These are phyloP conservation scores for Aphidius ervi DNA, from an alignment of 1,140 invertebrate genomes.

Conservation along the genomic window DNA sequence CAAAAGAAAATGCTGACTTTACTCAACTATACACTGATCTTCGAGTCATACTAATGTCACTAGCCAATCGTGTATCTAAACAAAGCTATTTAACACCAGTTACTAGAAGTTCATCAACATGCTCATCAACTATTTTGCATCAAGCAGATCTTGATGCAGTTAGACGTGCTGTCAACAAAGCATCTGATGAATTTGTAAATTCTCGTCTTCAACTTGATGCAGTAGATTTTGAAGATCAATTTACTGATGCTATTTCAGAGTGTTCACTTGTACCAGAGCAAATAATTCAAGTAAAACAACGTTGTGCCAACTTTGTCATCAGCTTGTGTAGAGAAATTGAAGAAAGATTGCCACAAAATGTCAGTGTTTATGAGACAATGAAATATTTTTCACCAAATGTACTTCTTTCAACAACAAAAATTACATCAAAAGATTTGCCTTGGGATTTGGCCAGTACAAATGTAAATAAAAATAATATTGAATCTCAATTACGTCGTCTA, in stretches of 20 bases:
- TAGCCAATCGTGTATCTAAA: too few species aligned
- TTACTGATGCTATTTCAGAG: background rate
- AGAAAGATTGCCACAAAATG: slow-evolving; percentile 1
- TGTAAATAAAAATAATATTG: background rate
- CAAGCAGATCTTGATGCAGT: slow-evolving; percentile 6
- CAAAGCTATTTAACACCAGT: too few species aligned
- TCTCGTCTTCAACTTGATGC: background rate
- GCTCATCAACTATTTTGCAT: background rate
- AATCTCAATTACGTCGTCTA: slow-evolving; percentile 3
- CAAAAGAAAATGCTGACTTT: too few species aligned
- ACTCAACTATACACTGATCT: too few species aligned
- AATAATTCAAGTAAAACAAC: background rate
- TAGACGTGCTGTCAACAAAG: background rate
- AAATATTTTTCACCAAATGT: background rate
- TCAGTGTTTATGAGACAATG: background rate
- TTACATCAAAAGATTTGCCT: too few species aligned
- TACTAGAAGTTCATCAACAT: too few species aligned
- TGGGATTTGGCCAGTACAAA: too few species aligned
- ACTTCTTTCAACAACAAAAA: background rate
- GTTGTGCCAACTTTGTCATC: background rate
- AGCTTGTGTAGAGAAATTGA: background rate
- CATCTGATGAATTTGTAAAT: background rate
- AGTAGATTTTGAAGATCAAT: slow-evolving; percentile 1
- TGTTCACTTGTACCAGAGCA: background rate
- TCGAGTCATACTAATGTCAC: too few species aligned